Evolutionary conservation across 2,888 invertebrate species (phyloP).

Genomic region (Microctonus aethiopoides): DNA sequence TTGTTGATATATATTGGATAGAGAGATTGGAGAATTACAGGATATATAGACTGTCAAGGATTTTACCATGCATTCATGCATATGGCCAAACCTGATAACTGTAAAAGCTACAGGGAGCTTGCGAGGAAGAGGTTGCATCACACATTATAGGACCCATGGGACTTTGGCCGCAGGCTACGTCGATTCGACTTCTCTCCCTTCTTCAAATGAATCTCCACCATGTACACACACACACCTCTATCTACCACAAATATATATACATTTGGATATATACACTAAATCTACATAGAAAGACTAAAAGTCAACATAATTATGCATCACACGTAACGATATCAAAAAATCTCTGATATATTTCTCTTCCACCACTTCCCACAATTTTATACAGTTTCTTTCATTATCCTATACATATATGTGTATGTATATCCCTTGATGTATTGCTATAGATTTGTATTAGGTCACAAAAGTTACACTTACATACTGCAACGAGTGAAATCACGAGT

Average conservation of each 20-base stretch:
- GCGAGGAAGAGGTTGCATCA: constrained; percentile 48
- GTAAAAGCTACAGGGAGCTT: constrained; percentile 48
- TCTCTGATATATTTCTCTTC: constrained; percentile 7
- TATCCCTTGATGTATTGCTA: background rate
- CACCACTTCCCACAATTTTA: background rate
- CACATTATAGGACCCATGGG: constrained; percentile 62
- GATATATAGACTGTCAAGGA: constrained; percentile 1
- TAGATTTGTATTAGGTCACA: background rate
- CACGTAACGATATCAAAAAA: constrained; percentile 14
- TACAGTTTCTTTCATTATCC: background rate
- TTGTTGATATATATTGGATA: background rate
- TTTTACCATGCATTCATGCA: constrained; percentile 50
- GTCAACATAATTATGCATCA: constrained; percentile 27
- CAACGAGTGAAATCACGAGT: background rate
- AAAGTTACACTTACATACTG: too few species aligned
- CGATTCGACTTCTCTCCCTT: constrained; percentile 24
- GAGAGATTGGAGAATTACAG: constrained; percentile 12
- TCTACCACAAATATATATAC: background rate
- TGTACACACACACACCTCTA: too few species aligned
- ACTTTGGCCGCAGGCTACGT: constrained; percentile 57
- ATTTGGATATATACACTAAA: constrained; percentile 9
- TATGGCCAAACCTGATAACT: constrained; percentile 48
- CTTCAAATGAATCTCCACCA: background rate
- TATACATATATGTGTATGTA: background rate
- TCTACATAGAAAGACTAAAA: constrained; percentile 9